Percentiles rank a stretch among this genome's conserved stretches.
phyloP scores from a whole-genome alignment of 2,888 invertebrate genomes.

The Andricus curvator region DNA sequence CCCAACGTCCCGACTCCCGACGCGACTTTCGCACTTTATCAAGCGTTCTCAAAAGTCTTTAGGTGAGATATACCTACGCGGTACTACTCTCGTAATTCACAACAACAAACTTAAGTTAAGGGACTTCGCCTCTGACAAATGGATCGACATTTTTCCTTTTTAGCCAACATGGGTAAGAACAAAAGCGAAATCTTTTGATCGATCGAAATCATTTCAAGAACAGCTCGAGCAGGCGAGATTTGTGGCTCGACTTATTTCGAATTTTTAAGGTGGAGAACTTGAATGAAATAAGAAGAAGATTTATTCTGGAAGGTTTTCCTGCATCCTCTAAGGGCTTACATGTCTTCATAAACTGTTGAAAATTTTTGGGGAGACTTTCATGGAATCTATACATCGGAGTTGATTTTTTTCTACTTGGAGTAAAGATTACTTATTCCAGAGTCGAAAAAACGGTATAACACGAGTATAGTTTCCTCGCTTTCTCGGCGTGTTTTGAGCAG shows the following conservation, averaged over 20 bases:
- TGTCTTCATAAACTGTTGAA: not conserved
- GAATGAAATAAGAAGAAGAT: not conserved
- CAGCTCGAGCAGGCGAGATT: not conserved
- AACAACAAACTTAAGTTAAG: constrained; percentile 20
- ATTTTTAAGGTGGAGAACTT: not conserved
- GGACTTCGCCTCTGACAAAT: constrained; percentile 13
- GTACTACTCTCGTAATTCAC: constrained; percentile 23
- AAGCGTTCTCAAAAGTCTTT: constrained; percentile 24
- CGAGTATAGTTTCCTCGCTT: no score
- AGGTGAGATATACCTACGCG: constrained; percentile 7
- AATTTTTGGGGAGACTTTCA: no score
- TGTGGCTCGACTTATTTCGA: not conserved
- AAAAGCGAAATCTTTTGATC: not conserved
- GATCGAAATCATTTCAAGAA: not conserved
- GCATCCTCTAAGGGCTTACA: not conserved
- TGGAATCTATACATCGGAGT: no score
- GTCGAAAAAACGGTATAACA: no score
- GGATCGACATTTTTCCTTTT: not conserved
- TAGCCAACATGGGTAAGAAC: not conserved
- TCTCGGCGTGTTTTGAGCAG: no score
- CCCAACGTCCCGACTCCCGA: not conserved
- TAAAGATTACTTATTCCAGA: no score
- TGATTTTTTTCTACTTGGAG: no score
- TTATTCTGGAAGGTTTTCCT: not conserved
- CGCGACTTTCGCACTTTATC: constrained; percentile 7